These are phyloP conservation scores for Mimachlamys varia DNA, from an alignment of 2,888 invertebrate genomes.

Conservation along the genomic window DNA sequence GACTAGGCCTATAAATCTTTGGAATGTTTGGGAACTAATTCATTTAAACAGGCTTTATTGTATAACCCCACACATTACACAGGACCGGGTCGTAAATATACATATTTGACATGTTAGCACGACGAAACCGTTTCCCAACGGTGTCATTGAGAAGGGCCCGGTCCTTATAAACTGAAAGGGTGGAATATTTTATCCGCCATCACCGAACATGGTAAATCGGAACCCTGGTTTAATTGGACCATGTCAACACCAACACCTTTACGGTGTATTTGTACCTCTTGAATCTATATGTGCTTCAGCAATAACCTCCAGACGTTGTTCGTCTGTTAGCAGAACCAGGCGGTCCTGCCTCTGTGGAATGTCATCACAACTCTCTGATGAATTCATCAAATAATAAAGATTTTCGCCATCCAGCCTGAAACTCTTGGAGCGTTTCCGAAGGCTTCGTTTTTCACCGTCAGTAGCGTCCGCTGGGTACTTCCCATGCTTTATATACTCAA, in stretches of 20 bases:
- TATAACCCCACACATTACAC: no score
- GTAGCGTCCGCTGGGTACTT: constrained; percentile 51
- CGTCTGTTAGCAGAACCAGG: constrained; percentile 46
- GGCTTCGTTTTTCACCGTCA: constrained; percentile 60
- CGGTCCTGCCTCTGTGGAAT: neutral
- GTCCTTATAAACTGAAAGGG: neutral
- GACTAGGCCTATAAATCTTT: no score
- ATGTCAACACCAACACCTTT: neutral
- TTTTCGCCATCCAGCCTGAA: constrained; percentile 56
- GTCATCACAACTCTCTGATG: constrained; percentile 37
- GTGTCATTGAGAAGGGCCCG: neutral
- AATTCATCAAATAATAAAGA: constrained; percentile 50
- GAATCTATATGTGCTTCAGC: constrained; percentile 46
- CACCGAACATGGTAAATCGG: constrained; percentile 15
- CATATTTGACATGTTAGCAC: no score
- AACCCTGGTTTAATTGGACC: constrained; percentile 20
- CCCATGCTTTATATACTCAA: constrained; percentile 47
- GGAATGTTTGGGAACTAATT: no score
- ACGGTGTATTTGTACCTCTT: constrained; percentile 38
- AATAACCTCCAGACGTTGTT: constrained; percentile 48
- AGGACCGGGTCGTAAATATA: no score
- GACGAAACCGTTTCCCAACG: no score
- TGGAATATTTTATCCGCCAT: constrained; percentile 17
- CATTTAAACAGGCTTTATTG: no score
- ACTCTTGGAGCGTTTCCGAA: constrained; percentile 64